Percentiles rank a stretch among this genome's conserved stretches.
phyloP scores from a whole-genome alignment of 2,113 vertebrate species.

The Edolisoma coerulescens region DNA sequence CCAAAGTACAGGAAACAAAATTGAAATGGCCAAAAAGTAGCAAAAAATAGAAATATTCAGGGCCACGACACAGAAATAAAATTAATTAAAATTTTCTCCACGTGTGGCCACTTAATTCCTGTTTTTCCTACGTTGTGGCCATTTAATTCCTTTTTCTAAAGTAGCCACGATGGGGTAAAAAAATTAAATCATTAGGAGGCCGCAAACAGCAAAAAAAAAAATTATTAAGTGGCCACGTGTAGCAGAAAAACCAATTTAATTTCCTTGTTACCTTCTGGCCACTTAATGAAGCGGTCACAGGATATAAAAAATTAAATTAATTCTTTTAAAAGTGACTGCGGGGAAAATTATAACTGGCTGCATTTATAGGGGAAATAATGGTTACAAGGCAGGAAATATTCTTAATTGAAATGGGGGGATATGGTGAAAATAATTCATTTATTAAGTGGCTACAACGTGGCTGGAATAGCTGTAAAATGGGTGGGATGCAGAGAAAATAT shows the following conservation, averaged over 20 bases:
- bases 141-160: neutral
- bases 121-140: neutral
- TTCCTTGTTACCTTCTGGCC: neutral
- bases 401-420: neutral
- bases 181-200: neutral
- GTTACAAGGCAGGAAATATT: neutral
- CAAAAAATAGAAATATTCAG: neutral
- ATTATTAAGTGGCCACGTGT: accelerated
- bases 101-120: accelerated
- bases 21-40: accelerated
- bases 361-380: neutral
- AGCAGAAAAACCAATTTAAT: neutral
- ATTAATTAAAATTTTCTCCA: neutral
- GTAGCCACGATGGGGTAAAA: neutral
- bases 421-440: neutral
- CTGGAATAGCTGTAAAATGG: neutral
- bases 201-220: neutral
- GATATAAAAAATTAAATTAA: neutral
- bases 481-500: accelerated
- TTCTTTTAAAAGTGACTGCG: neutral
- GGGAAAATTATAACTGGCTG: neutral
- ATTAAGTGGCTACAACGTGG: accelerated
- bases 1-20: neutral
- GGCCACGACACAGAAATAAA: neutral
- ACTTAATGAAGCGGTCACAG: neutral